These are phyloP conservation scores for Amazona ochrocephala DNA, from an alignment of 2,797 vertebrate genomes.

Conservation along the genomic window DNA sequence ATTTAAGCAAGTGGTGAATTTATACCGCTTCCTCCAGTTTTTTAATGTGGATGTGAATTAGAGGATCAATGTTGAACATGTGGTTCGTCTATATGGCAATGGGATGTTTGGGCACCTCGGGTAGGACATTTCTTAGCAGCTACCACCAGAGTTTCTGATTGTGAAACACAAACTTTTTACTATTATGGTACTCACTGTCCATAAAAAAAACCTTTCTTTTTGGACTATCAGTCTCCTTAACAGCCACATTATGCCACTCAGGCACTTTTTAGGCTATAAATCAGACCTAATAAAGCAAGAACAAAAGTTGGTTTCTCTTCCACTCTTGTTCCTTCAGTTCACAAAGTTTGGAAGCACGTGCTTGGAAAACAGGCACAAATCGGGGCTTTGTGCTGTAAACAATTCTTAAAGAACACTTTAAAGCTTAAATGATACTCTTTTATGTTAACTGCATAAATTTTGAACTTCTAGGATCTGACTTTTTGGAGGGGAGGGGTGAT, in stretches of 20 bases:
- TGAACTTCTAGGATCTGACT: background rate
- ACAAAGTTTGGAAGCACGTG: background rate
- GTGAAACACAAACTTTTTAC: background rate
- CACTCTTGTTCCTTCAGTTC: background rate
- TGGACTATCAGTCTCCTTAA: background rate
- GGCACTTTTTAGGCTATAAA: background rate
- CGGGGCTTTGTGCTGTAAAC: background rate
- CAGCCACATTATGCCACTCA: background rate
- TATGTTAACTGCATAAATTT: background rate
- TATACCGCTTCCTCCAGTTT: background rate
- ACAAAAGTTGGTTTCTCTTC: background rate
- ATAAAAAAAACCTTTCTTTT: background rate
- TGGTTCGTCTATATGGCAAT: background rate
- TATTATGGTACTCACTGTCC: background rate
- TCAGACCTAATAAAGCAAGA: background rate
- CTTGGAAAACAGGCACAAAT: background rate
- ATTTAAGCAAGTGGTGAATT: background rate
- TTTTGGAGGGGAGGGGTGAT: background rate
- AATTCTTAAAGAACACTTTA: background rate
- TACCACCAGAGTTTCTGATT: background rate
- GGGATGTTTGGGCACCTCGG: fast-evolving
- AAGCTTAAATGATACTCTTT: background rate
- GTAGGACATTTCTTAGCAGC: background rate
- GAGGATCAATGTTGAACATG: background rate
- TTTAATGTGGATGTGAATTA: background rate